A percentile compares a stretch with the other conserved stretches of the same genome.
Evolutionary conservation across 2,113 vertebrate genomes (phyloP).

Genomic region (Polypterus senegalus): DNA sequence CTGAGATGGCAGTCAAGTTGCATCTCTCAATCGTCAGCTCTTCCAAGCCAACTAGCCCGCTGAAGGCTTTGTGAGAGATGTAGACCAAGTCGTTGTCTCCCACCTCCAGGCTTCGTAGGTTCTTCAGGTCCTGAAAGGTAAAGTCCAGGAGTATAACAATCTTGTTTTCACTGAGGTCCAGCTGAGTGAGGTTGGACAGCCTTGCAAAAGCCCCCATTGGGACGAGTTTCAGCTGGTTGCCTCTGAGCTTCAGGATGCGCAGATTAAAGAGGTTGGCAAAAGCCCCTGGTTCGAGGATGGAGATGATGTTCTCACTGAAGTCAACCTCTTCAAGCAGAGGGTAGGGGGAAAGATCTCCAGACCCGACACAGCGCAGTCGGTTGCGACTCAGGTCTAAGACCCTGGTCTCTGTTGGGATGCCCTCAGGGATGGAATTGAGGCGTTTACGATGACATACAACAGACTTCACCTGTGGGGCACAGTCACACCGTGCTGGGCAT

Average conservation of each 20-base stretch:
- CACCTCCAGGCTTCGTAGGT: slow-evolving; percentile 72
- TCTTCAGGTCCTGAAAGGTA: slow-evolving; percentile 79
- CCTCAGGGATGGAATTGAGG: slow-evolving; percentile 73
- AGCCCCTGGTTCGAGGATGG: slow-evolving; percentile 80
- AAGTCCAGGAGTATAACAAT: slow-evolving; percentile 90
- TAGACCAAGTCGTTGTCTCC: slow-evolving; percentile 94
- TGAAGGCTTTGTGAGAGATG: slow-evolving; percentile 85
- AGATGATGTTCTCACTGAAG: slow-evolving; percentile 83
- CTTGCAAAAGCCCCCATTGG: slow-evolving; percentile 80
- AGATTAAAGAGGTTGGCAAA: slow-evolving; percentile 73
- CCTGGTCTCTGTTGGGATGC: slow-evolving; percentile 73
- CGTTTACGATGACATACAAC: slow-evolving; percentile 78
- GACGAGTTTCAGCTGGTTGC: slow-evolving; percentile 85
- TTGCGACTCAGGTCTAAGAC: slow-evolving; percentile 81
- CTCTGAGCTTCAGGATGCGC: slow-evolving; percentile 64
- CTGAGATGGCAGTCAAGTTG: slow-evolving; percentile 84
- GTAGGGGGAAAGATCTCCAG: slow-evolving; percentile 64
- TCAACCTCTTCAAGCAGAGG: slow-evolving; percentile 78
- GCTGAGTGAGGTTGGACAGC: slow-evolving; percentile 74
- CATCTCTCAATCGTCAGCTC: slow-evolving; percentile 86
- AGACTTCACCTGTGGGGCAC: slow-evolving; percentile 46
- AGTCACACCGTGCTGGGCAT: slow-evolving; percentile 85
- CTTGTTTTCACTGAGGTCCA: slow-evolving; percentile 92
- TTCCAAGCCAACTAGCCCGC: slow-evolving; percentile 68
- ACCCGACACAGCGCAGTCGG: slow-evolving; percentile 83